A percentile compares a stretch with the other conserved stretches of the same genome.
Conservation (phyloP, 2,888 invertebrate species). For the Autographa pulchrina region DNA sequence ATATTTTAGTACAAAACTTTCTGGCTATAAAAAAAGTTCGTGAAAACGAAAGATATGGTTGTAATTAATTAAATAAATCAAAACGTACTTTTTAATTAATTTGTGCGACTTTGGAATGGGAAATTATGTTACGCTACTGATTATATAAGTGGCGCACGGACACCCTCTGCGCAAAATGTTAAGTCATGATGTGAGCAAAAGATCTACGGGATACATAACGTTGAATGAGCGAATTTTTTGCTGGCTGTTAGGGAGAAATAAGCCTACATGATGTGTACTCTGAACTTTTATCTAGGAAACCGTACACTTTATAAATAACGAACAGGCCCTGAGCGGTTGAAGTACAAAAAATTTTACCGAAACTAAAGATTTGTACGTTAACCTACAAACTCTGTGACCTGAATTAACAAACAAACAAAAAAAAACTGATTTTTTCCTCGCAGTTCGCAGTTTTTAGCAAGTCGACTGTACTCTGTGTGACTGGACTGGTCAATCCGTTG, state of each 20-base stretch:
- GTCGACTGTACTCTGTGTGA: constrained; percentile 6
- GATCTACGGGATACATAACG: constrained; percentile 28
- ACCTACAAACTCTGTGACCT: constrained; percentile 41
- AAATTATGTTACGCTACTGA: constrained; percentile 16
- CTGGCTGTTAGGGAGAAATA: constrained; percentile 30
- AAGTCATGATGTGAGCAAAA: constrained; percentile 42
- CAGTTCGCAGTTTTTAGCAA: constrained; percentile 23
- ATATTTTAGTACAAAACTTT: constrained; percentile 67
- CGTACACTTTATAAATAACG: constrained; percentile 9
- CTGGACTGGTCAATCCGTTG: constrained; percentile 14
- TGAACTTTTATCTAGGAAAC: constrained; percentile 22
- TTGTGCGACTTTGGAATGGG: constrained; percentile 27
- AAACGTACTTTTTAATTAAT: constrained; percentile 56
- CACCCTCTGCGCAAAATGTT: constrained; percentile 16
- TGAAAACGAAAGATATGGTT: constrained; percentile 61
- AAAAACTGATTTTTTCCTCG: constrained; percentile 12
- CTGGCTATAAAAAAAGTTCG: constrained; percentile 61
- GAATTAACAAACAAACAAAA: constrained; percentile 30
- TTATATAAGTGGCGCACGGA: constrained; percentile 23
- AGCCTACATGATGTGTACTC: constrained; percentile 36
- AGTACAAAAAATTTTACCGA: constrained; percentile 21
- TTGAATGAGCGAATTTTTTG: constrained; percentile 37
- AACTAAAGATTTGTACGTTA: constrained; percentile 29
- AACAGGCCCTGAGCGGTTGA: constrained; percentile 6
- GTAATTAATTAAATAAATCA: constrained; percentile 65